Evolutionary conservation across 2,888 invertebrate species (phyloP).

Genomic region (Sminthurides aquaticus): DNA sequence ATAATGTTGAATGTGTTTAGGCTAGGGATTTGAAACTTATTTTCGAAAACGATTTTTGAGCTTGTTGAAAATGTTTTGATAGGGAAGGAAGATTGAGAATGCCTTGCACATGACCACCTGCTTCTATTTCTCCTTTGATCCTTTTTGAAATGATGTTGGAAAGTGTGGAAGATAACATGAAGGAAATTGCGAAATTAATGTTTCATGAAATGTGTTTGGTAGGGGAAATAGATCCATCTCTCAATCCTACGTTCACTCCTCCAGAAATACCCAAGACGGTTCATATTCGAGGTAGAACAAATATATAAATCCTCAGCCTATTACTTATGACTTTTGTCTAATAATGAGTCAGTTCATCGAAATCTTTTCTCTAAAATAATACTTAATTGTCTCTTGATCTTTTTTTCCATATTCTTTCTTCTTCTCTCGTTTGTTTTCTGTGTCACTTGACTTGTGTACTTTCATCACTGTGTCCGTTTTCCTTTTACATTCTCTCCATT

Average conservation of each 20-base stretch:
- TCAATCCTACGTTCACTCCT: slow-evolving; percentile 90
- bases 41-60: no score
- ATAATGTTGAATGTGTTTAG: not conserved
- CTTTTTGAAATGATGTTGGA: not conserved
- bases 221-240: slow-evolving; percentile 55
- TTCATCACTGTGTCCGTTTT: slow-evolving; percentile 5
- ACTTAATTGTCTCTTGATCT: slow-evolving; percentile 18
- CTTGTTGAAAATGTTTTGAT: not conserved
- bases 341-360: not conserved
- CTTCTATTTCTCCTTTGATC: not conserved
- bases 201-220: slow-evolving; percentile 27
- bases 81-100: not conserved
- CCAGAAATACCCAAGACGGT: slow-evolving; percentile 98
- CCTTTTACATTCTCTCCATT: slow-evolving; percentile 10
- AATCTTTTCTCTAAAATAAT: slow-evolving; percentile 17
- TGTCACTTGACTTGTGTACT: not conserved
- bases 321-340: slow-evolving; percentile 16
- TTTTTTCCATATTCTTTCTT: slow-evolving; percentile 11
- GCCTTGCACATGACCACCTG: not conserved
- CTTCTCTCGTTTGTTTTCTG: not conserved
- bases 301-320: slow-evolving; percentile 12
- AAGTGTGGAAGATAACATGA: not conserved
- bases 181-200: not conserved
- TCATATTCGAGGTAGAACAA: slow-evolving; percentile 78
- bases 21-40: not conserved